A percentile compares a stretch with the other conserved stretches of the same genome.
phyloP scores from a whole-genome alignment of 2,113 vertebrate species.

The Calyptommatus sinebrachiatus region DNA sequence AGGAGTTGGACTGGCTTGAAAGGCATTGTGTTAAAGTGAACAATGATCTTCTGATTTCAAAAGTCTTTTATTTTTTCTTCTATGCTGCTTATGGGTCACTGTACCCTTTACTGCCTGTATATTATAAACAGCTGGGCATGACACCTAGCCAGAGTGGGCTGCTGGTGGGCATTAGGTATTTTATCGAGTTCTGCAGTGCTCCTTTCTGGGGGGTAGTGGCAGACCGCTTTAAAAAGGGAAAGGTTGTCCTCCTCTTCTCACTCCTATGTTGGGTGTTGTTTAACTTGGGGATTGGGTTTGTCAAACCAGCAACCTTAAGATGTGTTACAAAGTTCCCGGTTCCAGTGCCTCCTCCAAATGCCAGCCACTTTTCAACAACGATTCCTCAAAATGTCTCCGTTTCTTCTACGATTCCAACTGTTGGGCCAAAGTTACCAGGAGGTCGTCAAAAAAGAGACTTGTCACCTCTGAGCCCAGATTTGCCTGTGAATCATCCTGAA shows the following conservation, averaged over 20 bases:
- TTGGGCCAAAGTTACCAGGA: constrained; percentile 2
- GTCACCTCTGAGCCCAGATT: constrained; percentile 11
- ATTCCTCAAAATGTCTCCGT: constrained; percentile 16
- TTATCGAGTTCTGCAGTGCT: constrained; percentile 98
- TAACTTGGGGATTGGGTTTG: constrained; percentile 92
- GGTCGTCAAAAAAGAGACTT: constrained; percentile 58
- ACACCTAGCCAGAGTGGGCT: constrained; percentile 89
- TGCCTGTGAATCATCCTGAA: constrained; percentile 34
- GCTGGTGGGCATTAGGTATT: constrained; percentile 94
- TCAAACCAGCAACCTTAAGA: constrained; percentile 85
- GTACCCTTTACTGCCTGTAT: constrained; percentile 90
- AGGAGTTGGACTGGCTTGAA: constrained; percentile 85
- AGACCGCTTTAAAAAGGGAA: constrained; percentile 92
- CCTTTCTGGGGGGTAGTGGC: constrained; percentile 97
- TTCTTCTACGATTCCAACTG: neutral
- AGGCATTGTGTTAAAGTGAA: constrained; percentile 87
- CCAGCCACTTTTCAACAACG: constrained; percentile 61
- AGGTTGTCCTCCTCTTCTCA: constrained; percentile 89
- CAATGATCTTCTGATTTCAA: constrained; percentile 90
- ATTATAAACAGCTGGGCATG: constrained; percentile 97
- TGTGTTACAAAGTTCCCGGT: constrained; percentile 74
- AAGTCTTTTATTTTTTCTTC: constrained; percentile 98
- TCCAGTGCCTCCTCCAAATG: constrained; percentile 66
- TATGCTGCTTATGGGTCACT: constrained; percentile 95
- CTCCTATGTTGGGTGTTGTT: constrained; percentile 95